These are phyloP conservation scores for Mohoua ochrocephala DNA, from an alignment of 2,113 vertebrate species.

Conservation along the genomic window DNA sequence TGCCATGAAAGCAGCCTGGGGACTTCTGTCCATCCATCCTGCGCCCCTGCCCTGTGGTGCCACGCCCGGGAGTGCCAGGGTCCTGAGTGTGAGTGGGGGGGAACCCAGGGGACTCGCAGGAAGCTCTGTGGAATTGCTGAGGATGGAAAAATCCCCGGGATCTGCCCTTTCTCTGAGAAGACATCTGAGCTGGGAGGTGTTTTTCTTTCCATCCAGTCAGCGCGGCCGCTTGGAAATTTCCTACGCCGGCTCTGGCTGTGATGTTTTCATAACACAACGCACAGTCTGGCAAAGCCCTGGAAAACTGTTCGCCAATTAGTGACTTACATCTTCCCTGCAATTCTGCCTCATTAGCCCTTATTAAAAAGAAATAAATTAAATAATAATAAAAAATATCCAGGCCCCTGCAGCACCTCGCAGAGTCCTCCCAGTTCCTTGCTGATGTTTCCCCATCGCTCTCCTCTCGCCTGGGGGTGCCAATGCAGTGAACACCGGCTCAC, in stretches of 20 bases:
- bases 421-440: background rate
- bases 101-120: background rate
- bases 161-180: constrained; percentile 50
- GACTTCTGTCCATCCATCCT: background rate
- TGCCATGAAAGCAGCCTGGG: background rate
- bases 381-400: background rate
- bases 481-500: rapidly evolving
- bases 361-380: background rate
- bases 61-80: rapidly evolving
- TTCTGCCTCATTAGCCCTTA: background rate
- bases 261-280: constrained; percentile 49
- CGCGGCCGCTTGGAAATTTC: constrained; percentile 54
- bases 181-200: constrained; percentile 44
- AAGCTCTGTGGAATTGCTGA: background rate
- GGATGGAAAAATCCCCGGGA: constrained; percentile 32
- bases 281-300: constrained; percentile 22
- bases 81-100: rapidly evolving
- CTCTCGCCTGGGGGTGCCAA: rapidly evolving
- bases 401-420: background rate
- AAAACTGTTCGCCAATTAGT: constrained; percentile 34
- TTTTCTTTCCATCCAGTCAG: constrained; percentile 62
- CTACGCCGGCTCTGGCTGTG: background rate
- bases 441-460: background rate
- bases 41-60: background rate
- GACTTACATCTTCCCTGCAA: constrained; percentile 45